Conservation (phyloP, 2,797 vertebrate species). For the Hydrocynus forskahlii region DNA sequence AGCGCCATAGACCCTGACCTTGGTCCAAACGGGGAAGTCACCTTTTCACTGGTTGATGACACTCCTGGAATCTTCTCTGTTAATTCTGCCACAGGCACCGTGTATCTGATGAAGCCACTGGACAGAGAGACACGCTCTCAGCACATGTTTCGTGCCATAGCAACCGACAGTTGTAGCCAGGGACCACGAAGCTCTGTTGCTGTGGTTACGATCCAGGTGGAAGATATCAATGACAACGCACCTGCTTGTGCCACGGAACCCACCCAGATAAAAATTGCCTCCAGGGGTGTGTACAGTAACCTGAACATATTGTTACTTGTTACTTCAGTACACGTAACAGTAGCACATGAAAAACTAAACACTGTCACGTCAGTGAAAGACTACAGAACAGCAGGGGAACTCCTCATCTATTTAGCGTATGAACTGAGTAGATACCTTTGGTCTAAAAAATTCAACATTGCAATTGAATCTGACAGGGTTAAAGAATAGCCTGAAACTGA, state of each 20-base stretch:
- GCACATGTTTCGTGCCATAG: constrained; percentile 80
- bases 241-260: constrained; percentile 83
- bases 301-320: background rate
- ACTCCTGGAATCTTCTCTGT: constrained; percentile 82
- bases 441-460: too few relatives aligned
- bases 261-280: constrained; percentile 64
- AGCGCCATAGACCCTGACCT: constrained; percentile 83
- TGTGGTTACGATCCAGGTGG: constrained; percentile 79
- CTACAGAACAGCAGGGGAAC: too few relatives aligned
- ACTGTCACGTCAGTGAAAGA: too few relatives aligned
- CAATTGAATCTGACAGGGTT: too few relatives aligned
- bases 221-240: constrained; percentile 89
- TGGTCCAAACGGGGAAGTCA: constrained; percentile 83
- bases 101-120: constrained; percentile 77
- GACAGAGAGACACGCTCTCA: constrained; percentile 83
- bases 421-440: too few relatives aligned
- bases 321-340: background rate
- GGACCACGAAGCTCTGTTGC: constrained; percentile 80
- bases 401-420: too few relatives aligned
- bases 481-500: background rate
- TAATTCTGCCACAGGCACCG: constrained; percentile 71
- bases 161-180: constrained; percentile 79
- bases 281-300: background rate
- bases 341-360: background rate
- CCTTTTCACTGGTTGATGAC: constrained; percentile 81